phyloP scores from a whole-genome alignment of 2,888 invertebrate genomes.

The Amphipyra tragopoginis region DNA sequence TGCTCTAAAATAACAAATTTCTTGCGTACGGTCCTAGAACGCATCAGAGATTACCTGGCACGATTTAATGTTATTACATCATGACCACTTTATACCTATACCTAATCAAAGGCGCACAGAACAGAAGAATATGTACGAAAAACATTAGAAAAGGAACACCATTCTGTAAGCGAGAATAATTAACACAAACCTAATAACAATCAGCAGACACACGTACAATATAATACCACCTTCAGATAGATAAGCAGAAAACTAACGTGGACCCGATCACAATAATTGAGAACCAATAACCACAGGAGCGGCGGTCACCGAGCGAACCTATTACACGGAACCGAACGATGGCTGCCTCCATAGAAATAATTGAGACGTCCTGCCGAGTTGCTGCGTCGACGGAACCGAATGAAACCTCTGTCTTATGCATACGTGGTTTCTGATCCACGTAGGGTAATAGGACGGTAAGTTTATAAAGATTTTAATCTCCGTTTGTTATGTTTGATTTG shows the following conservation, averaged over 20 bases:
- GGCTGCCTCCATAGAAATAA: slow-evolving; percentile 51
- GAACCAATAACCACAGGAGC: slow-evolving; percentile 39
- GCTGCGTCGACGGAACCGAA: slow-evolving; percentile 39
- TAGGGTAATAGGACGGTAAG: neutral
- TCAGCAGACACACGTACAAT: slow-evolving; percentile 15
- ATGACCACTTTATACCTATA: too few species aligned
- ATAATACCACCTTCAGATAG: neutral
- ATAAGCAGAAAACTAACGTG: slow-evolving; percentile 23
- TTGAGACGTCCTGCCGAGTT: slow-evolving; percentile 39
- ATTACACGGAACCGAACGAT: slow-evolving; percentile 43
- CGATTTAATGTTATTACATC: too few species aligned
- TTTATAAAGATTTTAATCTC: neutral
- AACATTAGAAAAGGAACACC: too few species aligned
- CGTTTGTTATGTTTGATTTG: too few species aligned
- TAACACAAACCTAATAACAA: slow-evolving; percentile 5
- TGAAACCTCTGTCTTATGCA: slow-evolving; percentile 16
- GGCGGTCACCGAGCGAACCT: slow-evolving; percentile 19
- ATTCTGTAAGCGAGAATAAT: too few species aligned
- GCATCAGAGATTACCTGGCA: too few species aligned
- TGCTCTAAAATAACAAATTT: too few species aligned
- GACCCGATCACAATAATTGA: slow-evolving; percentile 39
- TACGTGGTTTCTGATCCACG: slow-evolving; percentile 12
- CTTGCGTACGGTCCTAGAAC: too few species aligned
- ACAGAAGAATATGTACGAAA: too few species aligned
- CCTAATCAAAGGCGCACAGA: too few species aligned